phyloP scores from a whole-genome alignment of 2,888 invertebrate genomes.

The Pristionchus exspectatus region DNA sequence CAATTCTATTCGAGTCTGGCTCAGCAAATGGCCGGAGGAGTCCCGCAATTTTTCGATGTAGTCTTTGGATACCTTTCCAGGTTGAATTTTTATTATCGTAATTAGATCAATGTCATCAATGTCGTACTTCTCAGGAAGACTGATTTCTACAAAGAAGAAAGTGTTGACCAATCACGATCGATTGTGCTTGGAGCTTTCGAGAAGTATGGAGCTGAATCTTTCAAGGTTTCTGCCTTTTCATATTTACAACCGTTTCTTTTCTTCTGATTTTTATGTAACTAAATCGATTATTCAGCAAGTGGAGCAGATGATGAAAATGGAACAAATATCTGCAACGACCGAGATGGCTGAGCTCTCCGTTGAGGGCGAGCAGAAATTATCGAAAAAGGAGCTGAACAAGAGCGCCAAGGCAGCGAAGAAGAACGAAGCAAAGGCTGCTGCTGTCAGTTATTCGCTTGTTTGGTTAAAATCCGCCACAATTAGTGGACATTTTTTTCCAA shows the following conservation, averaged over 20 bases:
- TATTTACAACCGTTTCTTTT: too few species aligned
- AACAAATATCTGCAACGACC: not conserved
- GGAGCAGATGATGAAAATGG: too few species aligned
- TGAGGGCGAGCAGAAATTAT: conserved; percentile 79
- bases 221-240: conserved; percentile 64
- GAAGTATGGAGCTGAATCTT: conserved; percentile 86
- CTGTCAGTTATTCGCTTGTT: too few species aligned
- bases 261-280: too few species aligned
- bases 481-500: too few species aligned
- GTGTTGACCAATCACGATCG: conserved; percentile 90
- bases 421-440: conserved; percentile 86
- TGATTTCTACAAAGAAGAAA: conserved; percentile 95
- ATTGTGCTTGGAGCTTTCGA: conserved; percentile 89
- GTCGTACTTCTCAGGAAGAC: conserved; percentile 86
- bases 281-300: too few species aligned
- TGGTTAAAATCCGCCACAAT: too few species aligned
- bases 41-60: conserved; percentile 84
- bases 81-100: conserved; percentile 47
- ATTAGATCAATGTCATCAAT: not conserved
- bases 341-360: conserved; percentile 49
- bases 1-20: conserved; percentile 73
- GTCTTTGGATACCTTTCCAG: conserved; percentile 92
- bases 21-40: conserved; percentile 71
- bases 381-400: conserved; percentile 95
- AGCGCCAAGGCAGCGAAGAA: conserved; percentile 92